A percentile compares a stretch with the other conserved stretches of the same genome.
Evolutionary conservation across 2,797 vertebrate species (phyloP).

Genomic region (Sorex maritimensis): DNA sequence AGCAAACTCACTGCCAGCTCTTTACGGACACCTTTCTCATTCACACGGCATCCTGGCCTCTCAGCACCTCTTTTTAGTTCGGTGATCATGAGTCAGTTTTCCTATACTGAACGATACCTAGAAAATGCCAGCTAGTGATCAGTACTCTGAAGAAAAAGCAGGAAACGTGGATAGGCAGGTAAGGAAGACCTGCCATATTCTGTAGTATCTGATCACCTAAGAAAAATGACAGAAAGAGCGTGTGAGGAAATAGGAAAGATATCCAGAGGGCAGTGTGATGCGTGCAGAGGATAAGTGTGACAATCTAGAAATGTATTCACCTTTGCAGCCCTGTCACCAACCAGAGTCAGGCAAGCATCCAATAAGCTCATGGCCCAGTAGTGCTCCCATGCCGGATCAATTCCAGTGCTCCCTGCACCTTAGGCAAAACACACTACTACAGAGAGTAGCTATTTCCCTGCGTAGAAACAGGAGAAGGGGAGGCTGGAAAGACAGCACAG

Average conservation of each 20-base stretch:
- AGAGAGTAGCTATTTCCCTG: neutral
- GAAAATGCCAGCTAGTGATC: neutral
- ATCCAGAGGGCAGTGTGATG: neutral
- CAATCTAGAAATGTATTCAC: neutral
- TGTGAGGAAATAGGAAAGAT: neutral
- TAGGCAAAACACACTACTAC: neutral
- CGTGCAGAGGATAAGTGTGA: neutral
- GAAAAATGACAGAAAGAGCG: neutral
- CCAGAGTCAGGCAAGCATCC: neutral
- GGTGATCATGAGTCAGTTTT: neutral
- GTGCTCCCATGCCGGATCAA: neutral
- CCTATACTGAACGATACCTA: neutral
- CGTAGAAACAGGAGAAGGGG: neutral
- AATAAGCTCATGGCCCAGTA: neutral
- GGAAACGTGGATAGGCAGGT: neutral
- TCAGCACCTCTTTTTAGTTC: neutral
- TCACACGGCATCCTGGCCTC: neutral
- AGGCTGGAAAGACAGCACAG: too few relatives aligned
- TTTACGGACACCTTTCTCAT: neutral
- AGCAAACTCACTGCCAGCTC: slow-evolving; percentile 41
- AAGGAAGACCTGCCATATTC: neutral
- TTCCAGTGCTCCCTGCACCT: neutral
- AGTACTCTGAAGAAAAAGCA: neutral
- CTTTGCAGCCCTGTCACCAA: neutral
- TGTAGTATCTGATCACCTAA: neutral